Conservation (phyloP, 2,888 invertebrate species). For the Tanytarsus gracilentus region DNA sequence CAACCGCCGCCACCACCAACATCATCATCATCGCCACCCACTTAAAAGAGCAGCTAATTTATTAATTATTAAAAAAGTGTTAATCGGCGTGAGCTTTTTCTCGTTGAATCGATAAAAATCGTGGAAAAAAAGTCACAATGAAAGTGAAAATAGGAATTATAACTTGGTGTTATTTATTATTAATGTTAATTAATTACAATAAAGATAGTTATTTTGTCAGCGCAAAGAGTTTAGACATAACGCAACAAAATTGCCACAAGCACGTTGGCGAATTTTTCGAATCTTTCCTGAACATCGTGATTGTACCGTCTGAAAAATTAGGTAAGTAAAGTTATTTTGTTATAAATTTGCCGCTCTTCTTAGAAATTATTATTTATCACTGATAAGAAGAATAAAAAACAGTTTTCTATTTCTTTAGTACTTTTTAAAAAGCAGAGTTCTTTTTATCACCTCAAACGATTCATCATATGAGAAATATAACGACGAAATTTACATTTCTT, state of each 20-base stretch:
- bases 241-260: constrained; percentile 22
- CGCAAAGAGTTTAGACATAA: constrained; percentile 26
- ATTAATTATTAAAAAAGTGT: neutral
- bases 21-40: too few relatives aligned
- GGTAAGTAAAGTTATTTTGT: constrained; percentile 14
- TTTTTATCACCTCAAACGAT: too few relatives aligned
- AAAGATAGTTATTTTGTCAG: constrained; percentile 19
- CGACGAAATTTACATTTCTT: too few relatives aligned
- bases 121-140: constrained; percentile 7
- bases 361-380: neutral
- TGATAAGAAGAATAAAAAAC: too few relatives aligned
- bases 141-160: constrained; percentile 26
- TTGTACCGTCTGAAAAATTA: constrained; percentile 18
- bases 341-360: too few relatives aligned
- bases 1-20: too few relatives aligned
- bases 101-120: neutral
- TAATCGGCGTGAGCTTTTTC: neutral
- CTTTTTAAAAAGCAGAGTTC: too few relatives aligned
- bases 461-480: too few relatives aligned
- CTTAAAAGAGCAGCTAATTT: too few relatives aligned
- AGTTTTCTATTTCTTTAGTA: too few relatives aligned
- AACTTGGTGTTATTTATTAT: constrained; percentile 28
- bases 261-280: constrained; percentile 21
- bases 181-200: constrained; percentile 28
- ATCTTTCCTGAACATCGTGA: constrained; percentile 25